Conservation (phyloP, 2,797 vertebrate genomes). For the Trachops cirrhosus region DNA sequence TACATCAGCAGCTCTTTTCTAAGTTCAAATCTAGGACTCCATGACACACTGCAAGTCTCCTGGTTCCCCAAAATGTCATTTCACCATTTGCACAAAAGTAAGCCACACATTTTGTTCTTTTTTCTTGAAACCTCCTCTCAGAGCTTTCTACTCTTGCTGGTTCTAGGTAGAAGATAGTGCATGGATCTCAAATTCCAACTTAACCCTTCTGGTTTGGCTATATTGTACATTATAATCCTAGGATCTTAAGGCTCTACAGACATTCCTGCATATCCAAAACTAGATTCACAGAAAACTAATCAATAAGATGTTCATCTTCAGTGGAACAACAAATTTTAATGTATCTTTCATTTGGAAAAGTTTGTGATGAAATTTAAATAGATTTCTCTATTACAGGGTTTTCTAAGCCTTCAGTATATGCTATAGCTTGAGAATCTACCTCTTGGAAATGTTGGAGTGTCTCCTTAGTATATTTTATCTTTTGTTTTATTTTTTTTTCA, state of each 20-base stretch:
- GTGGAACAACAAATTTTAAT: not conserved
- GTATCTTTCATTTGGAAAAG: not conserved
- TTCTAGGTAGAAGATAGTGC: not conserved
- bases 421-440: not conserved
- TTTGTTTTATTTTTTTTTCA: not conserved
- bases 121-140: not conserved
- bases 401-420: not conserved
- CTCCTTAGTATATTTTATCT: not conserved
- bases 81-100: not conserved
- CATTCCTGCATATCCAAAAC: not conserved
- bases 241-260: not conserved
- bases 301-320: not conserved
- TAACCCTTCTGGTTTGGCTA: not conserved
- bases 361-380: not conserved
- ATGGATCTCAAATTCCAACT: not conserved
- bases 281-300: not conserved
- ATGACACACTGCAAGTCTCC: no score
- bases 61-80: not conserved
- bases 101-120: not conserved
- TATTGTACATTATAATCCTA: not conserved
- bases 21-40: not conserved
- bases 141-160: accelerated
- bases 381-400: not conserved
- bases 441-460: not conserved
- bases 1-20: not conserved